Conservation (phyloP, 2,888 invertebrate genomes). For the Eucriotettix oculatus region DNA sequence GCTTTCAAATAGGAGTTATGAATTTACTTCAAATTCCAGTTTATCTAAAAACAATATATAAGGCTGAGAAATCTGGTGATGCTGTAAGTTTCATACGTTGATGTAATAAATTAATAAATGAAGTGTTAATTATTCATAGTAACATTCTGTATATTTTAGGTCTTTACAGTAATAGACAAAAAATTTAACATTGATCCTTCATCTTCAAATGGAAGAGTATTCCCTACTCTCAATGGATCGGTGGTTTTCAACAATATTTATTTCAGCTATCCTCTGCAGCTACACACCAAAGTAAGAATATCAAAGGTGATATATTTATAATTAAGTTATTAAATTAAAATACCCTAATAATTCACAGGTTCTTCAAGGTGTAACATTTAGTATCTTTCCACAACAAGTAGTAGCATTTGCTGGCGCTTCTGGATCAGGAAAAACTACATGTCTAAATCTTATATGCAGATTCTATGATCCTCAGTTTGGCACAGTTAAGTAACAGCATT, state of each 20-base stretch:
- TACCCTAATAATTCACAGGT: background rate
- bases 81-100: background rate
- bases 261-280: background rate
- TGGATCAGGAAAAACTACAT: background rate
- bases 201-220: background rate
- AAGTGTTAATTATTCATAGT: background rate
- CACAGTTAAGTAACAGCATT: background rate
- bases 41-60: background rate
- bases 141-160: background rate
- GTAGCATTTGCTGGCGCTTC: background rate
- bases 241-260: background rate
- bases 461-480: background rate
- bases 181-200: background rate
- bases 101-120: too few species aligned
- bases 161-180: background rate
- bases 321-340: background rate
- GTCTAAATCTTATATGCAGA: background rate
- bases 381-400: background rate
- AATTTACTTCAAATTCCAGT: background rate
- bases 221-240: background rate
- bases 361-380: background rate
- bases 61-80: background rate
- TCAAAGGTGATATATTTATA: background rate
- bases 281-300: background rate
- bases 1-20: background rate